phyloP scores from a whole-genome alignment of 2,113 vertebrate genomes.

The Furnarius figulus region DNA sequence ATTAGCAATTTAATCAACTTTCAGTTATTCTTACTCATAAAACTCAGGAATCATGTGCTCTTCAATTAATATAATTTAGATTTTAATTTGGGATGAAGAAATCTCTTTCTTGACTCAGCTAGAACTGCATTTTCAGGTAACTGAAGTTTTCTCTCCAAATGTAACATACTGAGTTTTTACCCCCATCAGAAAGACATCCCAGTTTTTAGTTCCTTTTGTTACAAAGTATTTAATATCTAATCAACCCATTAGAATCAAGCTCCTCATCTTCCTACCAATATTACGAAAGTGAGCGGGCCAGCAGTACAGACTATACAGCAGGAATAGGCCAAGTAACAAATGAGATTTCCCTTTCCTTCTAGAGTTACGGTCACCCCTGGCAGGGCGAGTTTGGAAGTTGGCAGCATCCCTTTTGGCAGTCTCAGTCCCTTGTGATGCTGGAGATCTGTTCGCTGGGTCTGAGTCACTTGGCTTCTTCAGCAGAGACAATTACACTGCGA shows the following conservation, averaged over 20 bases:
- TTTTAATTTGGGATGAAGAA: constrained; percentile 2
- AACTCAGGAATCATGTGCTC: background rate
- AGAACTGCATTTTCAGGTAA: background rate
- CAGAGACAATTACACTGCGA: background rate
- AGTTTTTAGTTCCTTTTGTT: background rate
- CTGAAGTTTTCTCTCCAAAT: background rate
- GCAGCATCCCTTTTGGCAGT: background rate
- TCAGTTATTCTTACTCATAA: constrained; percentile 2
- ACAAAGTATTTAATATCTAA: constrained; percentile 1
- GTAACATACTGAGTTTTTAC: background rate
- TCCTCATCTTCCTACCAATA: background rate
- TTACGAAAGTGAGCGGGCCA: background rate
- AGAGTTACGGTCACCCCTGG: background rate
- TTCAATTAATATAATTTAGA: background rate
- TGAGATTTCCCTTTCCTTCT: background rate
- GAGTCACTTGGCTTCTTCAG: background rate
- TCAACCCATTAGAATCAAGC: background rate
- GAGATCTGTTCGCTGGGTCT: background rate
- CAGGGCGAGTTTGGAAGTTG: background rate
- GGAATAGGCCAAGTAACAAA: constrained; percentile 1
- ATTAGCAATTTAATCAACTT: background rate
- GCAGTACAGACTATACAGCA: background rate
- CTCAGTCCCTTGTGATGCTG: background rate
- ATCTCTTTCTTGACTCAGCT: background rate
- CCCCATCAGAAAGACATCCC: background rate